Evolutionary conservation across 2,888 invertebrate species (phyloP).

Genomic region (Parnassius mnemosyne): DNA sequence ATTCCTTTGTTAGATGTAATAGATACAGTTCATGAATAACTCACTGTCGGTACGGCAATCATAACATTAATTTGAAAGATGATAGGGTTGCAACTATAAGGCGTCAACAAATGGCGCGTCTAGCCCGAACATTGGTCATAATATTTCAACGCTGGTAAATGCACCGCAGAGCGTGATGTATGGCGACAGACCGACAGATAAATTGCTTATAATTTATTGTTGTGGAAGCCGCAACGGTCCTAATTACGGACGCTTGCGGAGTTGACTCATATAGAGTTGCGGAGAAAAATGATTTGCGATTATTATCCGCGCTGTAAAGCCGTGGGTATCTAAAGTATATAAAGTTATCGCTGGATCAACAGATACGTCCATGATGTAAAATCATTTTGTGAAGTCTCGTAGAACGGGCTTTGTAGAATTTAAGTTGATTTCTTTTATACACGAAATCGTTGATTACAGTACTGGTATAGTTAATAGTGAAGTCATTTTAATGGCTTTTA

Average conservation of each 20-base stretch:
- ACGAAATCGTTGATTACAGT: neutral
- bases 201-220: slow-evolving; percentile 78
- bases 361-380: slow-evolving; percentile 1
- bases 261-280: slow-evolving; percentile 40
- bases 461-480: no score
- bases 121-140: slow-evolving; percentile 57
- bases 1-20: slow-evolving; percentile 22
- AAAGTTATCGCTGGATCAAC: slow-evolving; percentile 16
- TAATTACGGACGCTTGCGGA: slow-evolving; percentile 62
- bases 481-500: no score
- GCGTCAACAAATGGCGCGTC: slow-evolving; percentile 52
- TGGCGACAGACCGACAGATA: slow-evolving; percentile 76
- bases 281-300: slow-evolving; percentile 41
- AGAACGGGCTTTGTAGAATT: neutral
- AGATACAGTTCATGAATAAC: slow-evolving; percentile 26
- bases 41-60: slow-evolving; percentile 26
- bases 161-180: slow-evolving; percentile 66
- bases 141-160: slow-evolving; percentile 71
- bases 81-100: slow-evolving; percentile 33
- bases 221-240: slow-evolving; percentile 62
- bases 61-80: slow-evolving; percentile 32
- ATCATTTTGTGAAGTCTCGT: neutral
- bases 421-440: slow-evolving; percentile 2
- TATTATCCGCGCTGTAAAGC: slow-evolving; percentile 28
- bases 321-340: slow-evolving; percentile 4